These are phyloP conservation scores for Dolichopus griseipennis DNA, from an alignment of 2,888 invertebrate genomes.

Conservation along the genomic window DNA sequence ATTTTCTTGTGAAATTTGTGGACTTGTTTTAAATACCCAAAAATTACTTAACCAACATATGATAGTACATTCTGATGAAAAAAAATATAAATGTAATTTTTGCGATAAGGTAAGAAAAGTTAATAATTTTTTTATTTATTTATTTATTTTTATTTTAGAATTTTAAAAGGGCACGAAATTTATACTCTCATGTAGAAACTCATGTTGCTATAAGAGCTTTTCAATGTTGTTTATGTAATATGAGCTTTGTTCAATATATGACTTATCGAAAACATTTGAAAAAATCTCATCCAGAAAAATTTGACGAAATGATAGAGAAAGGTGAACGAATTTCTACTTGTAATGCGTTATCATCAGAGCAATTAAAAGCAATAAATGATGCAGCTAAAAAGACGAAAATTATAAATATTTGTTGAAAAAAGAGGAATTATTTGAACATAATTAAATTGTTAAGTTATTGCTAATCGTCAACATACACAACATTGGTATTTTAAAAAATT, in stretches of 20 bases:
- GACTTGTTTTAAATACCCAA: conserved; percentile 41
- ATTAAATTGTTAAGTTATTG: too few species aligned
- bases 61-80: conserved; percentile 37
- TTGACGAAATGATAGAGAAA: conserved; percentile 38
- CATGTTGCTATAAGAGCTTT: conserved; percentile 41
- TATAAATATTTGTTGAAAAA: too few species aligned
- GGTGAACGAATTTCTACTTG: background rate
- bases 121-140: too few species aligned
- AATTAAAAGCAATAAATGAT: background rate
- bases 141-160: conserved; percentile 19
- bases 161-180: conserved; percentile 40
- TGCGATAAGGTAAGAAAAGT: conserved; percentile 26
- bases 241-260: conserved; percentile 41
- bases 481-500: too few species aligned
- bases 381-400: too few species aligned
- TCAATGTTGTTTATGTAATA: conserved; percentile 40
- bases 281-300: conserved; percentile 37
- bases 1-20: conserved; percentile 43
- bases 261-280: conserved; percentile 43
- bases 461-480: too few species aligned
- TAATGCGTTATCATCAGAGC: background rate
- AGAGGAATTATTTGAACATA: too few species aligned
- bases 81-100: conserved; percentile 38
- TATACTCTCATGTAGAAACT: conserved; percentile 40
- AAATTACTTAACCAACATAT: conserved; percentile 45